Conservation (phyloP, 2,113 vertebrate genomes). For the Phainopepla nitens region DNA sequence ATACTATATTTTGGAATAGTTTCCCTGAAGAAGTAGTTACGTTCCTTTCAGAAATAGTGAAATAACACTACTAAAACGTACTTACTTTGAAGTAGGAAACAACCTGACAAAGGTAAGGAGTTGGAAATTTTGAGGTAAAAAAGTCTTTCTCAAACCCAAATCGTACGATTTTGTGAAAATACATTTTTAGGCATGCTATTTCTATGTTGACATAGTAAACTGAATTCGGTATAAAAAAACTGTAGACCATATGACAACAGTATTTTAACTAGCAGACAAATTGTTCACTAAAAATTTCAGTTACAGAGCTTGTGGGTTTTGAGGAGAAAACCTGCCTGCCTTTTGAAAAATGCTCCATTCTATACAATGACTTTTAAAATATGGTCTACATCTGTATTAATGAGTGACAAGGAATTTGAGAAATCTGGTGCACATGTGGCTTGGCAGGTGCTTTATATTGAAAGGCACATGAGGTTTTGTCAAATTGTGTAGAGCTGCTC, state of each 20-base stretch:
- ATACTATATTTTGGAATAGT: not conserved
- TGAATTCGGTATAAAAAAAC: not conserved
- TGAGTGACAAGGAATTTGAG: slow-evolving; percentile 65
- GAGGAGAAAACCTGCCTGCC: slow-evolving; percentile 38
- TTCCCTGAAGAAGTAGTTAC: not conserved
- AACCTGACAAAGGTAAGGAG: not conserved
- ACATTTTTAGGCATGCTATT: not conserved
- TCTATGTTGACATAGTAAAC: not conserved
- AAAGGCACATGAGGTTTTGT: slow-evolving; percentile 53
- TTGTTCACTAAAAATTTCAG: slow-evolving; percentile 5
- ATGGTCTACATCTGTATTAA: slow-evolving; percentile 50
- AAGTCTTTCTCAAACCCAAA: not conserved
- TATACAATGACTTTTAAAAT: slow-evolving; percentile 35
- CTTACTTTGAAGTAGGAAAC: not conserved
- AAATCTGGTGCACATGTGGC: slow-evolving; percentile 59
- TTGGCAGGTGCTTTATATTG: slow-evolving; percentile 67
- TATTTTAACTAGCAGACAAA: slow-evolving; percentile 35
- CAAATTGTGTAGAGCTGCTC: slow-evolving; percentile 54
- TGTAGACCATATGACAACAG: not conserved
- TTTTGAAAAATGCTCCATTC: slow-evolving; percentile 44
- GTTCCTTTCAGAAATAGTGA: not conserved
- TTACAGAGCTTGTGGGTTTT: slow-evolving; percentile 16
- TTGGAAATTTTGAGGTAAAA: not conserved
- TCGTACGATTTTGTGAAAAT: not conserved
- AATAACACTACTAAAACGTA: not conserved